These are phyloP conservation scores for Drosophila leontia DNA, from an alignment of 1,140 invertebrate species.

Conservation along the genomic window DNA sequence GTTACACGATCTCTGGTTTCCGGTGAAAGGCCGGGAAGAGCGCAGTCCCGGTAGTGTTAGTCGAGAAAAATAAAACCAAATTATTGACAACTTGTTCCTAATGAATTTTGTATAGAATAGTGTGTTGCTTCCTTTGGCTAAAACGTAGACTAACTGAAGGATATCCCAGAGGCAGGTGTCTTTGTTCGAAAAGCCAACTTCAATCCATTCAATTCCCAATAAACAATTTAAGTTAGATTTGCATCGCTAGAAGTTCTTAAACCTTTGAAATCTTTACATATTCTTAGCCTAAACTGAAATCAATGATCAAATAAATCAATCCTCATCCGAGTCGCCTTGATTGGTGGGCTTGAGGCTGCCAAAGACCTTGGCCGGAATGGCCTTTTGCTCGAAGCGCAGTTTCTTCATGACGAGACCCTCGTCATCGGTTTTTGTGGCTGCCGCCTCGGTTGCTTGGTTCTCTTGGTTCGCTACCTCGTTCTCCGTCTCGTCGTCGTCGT, in stretches of 20 bases:
- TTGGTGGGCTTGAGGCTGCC: slow-evolving; percentile 88
- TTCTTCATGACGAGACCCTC: slow-evolving; percentile 87
- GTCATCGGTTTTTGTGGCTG: slow-evolving; percentile 68
- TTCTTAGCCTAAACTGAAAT: neutral
- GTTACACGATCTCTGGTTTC: slow-evolving; percentile 6
- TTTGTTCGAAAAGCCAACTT: neutral
- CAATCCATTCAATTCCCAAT: neutral
- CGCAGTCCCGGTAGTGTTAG: slow-evolving; percentile 1
- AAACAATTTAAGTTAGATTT: neutral
- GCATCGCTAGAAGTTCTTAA: neutral
- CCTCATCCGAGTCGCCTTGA: slow-evolving; percentile 63
- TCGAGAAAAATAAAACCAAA: slow-evolving; percentile 4
- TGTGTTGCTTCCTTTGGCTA: slow-evolving; percentile 13
- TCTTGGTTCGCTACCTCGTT: slow-evolving; percentile 86
- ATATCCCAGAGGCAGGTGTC: neutral
- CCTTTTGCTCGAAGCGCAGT: slow-evolving; percentile 92
- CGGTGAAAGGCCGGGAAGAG: slow-evolving; percentile 1
- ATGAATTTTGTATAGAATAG: slow-evolving; percentile 29
- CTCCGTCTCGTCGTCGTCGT: slow-evolving; percentile 88
- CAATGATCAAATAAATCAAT: slow-evolving; percentile 30
- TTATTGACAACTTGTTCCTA: slow-evolving; percentile 5
- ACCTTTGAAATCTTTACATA: neutral
- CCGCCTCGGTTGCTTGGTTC: slow-evolving; percentile 85
- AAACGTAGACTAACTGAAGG: slow-evolving; percentile 16
- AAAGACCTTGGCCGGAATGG: slow-evolving; percentile 94